Evolutionary conservation across 2,113 vertebrate genomes (phyloP).

Genomic region (Prionailurus viverrinus): DNA sequence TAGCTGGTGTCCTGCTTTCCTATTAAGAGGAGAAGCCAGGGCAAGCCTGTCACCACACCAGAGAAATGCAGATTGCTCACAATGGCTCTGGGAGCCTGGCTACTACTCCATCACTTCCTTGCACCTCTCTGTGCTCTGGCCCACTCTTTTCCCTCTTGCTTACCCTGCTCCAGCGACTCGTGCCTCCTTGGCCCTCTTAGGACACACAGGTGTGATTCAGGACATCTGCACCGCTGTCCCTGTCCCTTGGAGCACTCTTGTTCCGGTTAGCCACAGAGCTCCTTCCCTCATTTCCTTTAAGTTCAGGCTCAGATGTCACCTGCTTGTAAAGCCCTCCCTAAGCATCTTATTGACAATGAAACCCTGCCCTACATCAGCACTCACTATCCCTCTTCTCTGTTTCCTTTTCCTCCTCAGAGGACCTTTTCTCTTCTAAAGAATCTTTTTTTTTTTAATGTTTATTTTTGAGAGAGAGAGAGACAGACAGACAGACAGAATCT

Average conservation of each 20-base stretch:
- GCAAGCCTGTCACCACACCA: background rate
- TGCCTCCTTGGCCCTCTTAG: background rate
- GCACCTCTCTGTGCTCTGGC: background rate
- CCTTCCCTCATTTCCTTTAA: background rate
- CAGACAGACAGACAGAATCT: too few species aligned
- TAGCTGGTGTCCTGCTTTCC: background rate
- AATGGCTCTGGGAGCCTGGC: background rate
- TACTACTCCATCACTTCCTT: background rate
- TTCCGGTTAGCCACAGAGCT: background rate
- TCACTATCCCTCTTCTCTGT: background rate
- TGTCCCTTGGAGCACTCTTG: background rate
- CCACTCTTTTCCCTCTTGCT: background rate
- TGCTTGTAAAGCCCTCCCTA: background rate
- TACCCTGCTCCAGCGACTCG: background rate
- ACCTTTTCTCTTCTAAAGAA: background rate
- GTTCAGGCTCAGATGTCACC: background rate
- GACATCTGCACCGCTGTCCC: background rate
- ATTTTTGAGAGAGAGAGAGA: too few species aligned
- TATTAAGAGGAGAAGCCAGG: background rate
- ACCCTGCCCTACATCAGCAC: too few species aligned
- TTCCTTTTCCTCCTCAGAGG: background rate
- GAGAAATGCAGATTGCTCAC: background rate
- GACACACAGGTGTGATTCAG: background rate
- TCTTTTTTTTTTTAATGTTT: too few species aligned
- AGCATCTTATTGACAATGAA: background rate